Conservation (phyloP, 2,797 vertebrate species). For the Adrianichthys oophorus region DNA sequence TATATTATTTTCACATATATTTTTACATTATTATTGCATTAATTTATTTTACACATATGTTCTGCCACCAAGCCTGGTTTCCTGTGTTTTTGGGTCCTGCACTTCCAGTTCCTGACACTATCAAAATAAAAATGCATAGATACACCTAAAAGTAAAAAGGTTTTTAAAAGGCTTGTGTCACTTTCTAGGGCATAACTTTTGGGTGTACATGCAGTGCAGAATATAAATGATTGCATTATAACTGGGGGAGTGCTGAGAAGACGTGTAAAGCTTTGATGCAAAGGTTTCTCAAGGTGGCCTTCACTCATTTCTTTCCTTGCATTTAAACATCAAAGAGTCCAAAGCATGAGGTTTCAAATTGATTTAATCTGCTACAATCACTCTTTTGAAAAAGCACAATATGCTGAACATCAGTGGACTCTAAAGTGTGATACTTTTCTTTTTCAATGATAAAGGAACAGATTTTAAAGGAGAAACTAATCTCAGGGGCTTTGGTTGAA, state of each 20-base stretch:
- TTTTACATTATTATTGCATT: no score
- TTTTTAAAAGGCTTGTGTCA: no score
- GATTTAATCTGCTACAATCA: constrained; percentile 54
- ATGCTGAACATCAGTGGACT: constrained; percentile 31
- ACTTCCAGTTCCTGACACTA: no score
- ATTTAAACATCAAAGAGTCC: constrained; percentile 63
- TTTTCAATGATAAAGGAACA: constrained; percentile 27
- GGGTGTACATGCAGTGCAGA: no score
- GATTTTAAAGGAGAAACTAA: constrained; percentile 39
- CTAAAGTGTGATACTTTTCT: constrained; percentile 9
- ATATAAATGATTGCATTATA: constrained; percentile 4
- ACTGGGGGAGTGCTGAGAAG: constrained; percentile 6
- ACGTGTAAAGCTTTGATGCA: constrained; percentile 27
- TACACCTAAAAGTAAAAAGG: no score
- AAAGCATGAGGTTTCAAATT: constrained; percentile 45
- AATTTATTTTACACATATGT: no score
- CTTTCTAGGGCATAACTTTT: no score
- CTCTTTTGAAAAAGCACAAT: constrained; percentile 54
- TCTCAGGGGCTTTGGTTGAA: constrained; percentile 38
- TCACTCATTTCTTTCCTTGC: constrained; percentile 47
- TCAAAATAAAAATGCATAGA: no score
- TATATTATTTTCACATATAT: no score
- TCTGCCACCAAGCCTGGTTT: no score
- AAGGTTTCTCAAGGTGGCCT: constrained; percentile 40
- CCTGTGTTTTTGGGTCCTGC: no score